Conservation (phyloP, 2,113 vertebrate species). For the Vombatus ursinus region DNA sequence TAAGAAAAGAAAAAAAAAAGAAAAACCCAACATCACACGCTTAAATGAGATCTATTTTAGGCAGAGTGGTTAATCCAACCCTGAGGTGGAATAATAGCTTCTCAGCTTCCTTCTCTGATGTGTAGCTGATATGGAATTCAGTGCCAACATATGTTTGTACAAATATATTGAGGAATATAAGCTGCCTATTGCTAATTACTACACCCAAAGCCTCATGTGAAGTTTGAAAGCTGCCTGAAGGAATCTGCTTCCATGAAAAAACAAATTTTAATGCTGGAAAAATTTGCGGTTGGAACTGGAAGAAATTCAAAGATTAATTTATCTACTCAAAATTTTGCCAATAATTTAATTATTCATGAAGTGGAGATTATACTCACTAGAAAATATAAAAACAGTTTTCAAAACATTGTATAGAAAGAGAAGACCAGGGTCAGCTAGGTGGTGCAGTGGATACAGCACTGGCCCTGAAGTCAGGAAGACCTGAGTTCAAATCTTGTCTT, state of each 20-base stretch:
- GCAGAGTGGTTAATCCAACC: slow-evolving; percentile 76
- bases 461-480: no score
- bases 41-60: slow-evolving; percentile 68
- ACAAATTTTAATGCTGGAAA: slow-evolving; percentile 41
- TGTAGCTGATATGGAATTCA: slow-evolving; percentile 70
- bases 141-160: slow-evolving; percentile 77
- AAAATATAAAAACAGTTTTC: slow-evolving; percentile 27
- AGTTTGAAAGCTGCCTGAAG: slow-evolving; percentile 66
- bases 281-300: slow-evolving; percentile 59
- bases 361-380: slow-evolving; percentile 43
- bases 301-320: slow-evolving; percentile 44
- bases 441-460: no score
- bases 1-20: neutral
- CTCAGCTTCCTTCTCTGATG: slow-evolving; percentile 72
- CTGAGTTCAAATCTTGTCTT: no score
- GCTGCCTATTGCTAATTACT: slow-evolving; percentile 76
- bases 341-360: slow-evolving; percentile 49
- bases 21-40: slow-evolving; percentile 45
- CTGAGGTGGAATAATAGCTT: slow-evolving; percentile 70
- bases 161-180: slow-evolving; percentile 75
- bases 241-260: slow-evolving; percentile 65
- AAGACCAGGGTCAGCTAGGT: neutral
- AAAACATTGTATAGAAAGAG: neutral
- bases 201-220: slow-evolving; percentile 64
- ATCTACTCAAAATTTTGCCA: slow-evolving; percentile 40